Base-by-base conservation (phyloP, 2,797 vertebrate species). In the Salarias fasciatus region DNA sequence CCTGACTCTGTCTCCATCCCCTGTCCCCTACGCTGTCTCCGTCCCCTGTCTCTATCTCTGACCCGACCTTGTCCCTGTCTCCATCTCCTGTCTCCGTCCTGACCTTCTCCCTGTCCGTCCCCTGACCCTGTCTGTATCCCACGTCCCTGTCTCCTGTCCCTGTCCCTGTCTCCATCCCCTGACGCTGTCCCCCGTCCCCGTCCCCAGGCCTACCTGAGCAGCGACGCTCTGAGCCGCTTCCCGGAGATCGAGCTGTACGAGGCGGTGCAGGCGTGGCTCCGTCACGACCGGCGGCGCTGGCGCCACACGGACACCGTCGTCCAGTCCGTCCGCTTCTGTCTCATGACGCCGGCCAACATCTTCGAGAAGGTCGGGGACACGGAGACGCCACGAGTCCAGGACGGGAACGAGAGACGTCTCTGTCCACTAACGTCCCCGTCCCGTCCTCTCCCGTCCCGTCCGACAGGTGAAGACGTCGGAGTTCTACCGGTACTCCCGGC, bases 231-330 rank as follows among this genome's bases (percentile, higher is more conserved):
- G 86, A 98, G 96, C 81, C 95, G 97, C 56, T 99, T 96, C 89
- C 96, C 97, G 11, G 97, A 99, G 83, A 97, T 98, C 76, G 97
- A 99, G 90, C 92, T 99, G 77, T 99, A 99, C 18, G 97, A 99
- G 89, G 95, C 96, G 2, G 97, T 98, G 63, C 97, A 99, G 94
- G 90, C 95, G 69, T 99, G 97, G 97, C 93, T 99, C 53, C 92
- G 97, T 62, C 97, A 99, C 61, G 97, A 99, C 92, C 94, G 97
- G 83, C 95, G 97, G 76, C 96, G 97, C 77, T 99, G 97, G 97
- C 92, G 97, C 79, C 97, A 99, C 92, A 98, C 97, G 3, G 97
- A 99, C 91, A 92, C 95, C 86, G 95, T 99, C 77, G 95, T 99
- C 87, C 97, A 98, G 92, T 98, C 97, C 79, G 92, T 98, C 89